These are phyloP conservation scores for Tautogolabrus adspersus DNA, from an alignment of 2,113 vertebrate species.

Conservation along the genomic window DNA sequence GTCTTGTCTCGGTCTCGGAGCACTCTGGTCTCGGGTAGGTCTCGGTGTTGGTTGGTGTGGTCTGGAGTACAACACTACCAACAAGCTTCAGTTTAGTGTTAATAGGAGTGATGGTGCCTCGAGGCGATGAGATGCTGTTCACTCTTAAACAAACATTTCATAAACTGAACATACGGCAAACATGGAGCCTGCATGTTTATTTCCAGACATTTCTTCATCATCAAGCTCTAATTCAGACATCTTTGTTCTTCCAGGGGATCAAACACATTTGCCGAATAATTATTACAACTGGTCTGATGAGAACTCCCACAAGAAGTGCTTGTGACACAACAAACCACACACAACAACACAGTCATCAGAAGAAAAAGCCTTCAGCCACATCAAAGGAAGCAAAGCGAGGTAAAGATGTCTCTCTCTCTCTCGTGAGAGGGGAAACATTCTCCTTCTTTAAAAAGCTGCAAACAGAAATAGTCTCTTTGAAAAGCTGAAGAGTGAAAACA, in stretches of 20 bases:
- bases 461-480: constrained; percentile 25
- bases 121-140: background rate
- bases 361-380: constrained; percentile 9
- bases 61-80: background rate
- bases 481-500: constrained; percentile 36
- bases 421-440: constrained; percentile 3
- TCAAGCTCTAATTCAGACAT: background rate
- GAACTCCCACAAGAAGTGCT: background rate
- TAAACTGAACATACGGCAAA: background rate
- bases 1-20: too few relatives aligned
- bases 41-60: too few relatives aligned
- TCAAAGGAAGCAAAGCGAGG: background rate
- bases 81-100: background rate
- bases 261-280: background rate
- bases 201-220: too few relatives aligned
- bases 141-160: background rate
- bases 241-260: background rate
- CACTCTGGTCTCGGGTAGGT: too few relatives aligned
- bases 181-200: background rate
- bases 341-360: background rate
- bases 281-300: background rate
- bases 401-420: background rate
- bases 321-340: background rate
- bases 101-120: background rate
- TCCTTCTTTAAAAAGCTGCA: constrained; percentile 23